Conservation (phyloP, 2,888 invertebrate species). For the Pyrrhia umbra region DNA sequence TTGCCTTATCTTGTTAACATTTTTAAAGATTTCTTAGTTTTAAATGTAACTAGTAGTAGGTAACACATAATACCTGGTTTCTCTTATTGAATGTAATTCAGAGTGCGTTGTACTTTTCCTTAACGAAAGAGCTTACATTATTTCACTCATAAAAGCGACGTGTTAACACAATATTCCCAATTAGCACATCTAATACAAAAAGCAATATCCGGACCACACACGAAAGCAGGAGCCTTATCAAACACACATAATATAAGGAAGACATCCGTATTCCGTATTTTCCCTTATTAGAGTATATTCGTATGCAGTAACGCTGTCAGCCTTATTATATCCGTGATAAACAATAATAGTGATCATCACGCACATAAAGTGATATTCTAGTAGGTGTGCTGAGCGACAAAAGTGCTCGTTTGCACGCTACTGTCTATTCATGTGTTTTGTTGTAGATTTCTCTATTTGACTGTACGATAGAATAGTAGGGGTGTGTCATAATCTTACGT, state of each 20-base stretch:
- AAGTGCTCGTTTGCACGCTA: slow-evolving; percentile 72
- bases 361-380: slow-evolving; percentile 77
- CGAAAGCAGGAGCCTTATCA: slow-evolving; percentile 32
- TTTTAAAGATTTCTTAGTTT: background rate
- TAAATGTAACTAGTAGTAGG: no score
- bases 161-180: slow-evolving; percentile 52
- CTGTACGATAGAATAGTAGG: slow-evolving; percentile 47
- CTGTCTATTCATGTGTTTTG: slow-evolving; percentile 64
- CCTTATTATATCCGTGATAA: slow-evolving; percentile 75
- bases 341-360: slow-evolving; percentile 75
- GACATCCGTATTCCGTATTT: slow-evolving; percentile 51
- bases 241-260: slow-evolving; percentile 39
- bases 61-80: no score
- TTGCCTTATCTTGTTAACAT: background rate
- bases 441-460: slow-evolving; percentile 53
- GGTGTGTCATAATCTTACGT: no score
- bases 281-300: slow-evolving; percentile 71
- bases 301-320: slow-evolving; percentile 67
- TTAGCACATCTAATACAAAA: slow-evolving; percentile 58
- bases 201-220: slow-evolving; percentile 55
- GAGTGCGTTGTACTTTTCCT: background rate
- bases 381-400: slow-evolving; percentile 69
- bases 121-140: slow-evolving; percentile 12
- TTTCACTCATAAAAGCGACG: slow-evolving; percentile 29
- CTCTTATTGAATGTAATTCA: no score